Evolutionary conservation across 2,888 invertebrate genomes (phyloP).

Genomic region (Plagodis dolabraria): DNA sequence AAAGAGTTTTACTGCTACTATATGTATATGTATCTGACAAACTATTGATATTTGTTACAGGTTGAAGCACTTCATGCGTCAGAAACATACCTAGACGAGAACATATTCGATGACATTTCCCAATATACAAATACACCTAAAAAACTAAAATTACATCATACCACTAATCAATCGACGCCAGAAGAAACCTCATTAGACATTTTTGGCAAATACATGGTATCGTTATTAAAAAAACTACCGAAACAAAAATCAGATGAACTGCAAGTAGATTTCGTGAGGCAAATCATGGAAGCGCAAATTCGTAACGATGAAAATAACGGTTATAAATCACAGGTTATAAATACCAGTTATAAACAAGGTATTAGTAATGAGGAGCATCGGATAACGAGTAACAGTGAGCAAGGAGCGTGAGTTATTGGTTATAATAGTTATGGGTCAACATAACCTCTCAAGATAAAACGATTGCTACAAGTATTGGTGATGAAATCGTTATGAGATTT

Average conservation of each 20-base stretch:
- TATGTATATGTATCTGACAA: background rate
- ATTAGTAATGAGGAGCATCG: constrained; percentile 2
- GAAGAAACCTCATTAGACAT: constrained; percentile 42
- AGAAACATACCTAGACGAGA: constrained; percentile 12
- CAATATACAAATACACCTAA: background rate
- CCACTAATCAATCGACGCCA: background rate
- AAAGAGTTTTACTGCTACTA: too few species aligned
- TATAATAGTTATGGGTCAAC: constrained; percentile 2
- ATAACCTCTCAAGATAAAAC: background rate
- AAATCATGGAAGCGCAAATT: constrained; percentile 18
- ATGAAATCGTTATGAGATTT: too few species aligned
- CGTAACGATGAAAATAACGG: background rate
- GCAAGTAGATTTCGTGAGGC: constrained; percentile 49
- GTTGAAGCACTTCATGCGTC: constrained; percentile 5
- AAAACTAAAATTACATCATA: background rate
- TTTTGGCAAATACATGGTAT: constrained; percentile 52
- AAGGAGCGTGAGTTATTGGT: background rate
- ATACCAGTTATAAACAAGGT: background rate
- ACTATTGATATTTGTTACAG: constrained; percentile 4
- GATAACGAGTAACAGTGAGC: constrained; percentile 19
- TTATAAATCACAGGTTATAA: background rate
- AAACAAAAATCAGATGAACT: constrained; percentile 45
- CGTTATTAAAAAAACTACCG: constrained; percentile 52
- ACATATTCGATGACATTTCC: background rate
- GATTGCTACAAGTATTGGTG: too few species aligned